A percentile compares a stretch with the other conserved stretches of the same genome.
phyloP scores from a whole-genome alignment of 2,113 vertebrate species.

The Erythrolamprus reginae region DNA sequence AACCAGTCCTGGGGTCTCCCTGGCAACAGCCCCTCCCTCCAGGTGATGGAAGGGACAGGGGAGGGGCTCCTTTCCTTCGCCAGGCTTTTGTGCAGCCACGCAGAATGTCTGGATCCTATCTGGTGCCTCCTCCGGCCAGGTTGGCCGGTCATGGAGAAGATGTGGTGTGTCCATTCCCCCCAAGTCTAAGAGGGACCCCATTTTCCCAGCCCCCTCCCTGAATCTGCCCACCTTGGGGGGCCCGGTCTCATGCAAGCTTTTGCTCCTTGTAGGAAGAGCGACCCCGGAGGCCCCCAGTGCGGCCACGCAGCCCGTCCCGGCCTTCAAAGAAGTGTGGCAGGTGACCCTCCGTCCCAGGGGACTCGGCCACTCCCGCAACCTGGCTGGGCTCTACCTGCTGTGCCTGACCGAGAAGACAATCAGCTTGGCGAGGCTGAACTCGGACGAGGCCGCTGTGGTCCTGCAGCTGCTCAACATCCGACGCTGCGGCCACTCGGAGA shows the following conservation, averaged over 20 bases:
- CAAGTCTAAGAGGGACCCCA: background rate
- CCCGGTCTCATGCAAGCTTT: background rate
- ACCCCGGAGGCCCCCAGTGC: background rate
- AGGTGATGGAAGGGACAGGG: background rate
- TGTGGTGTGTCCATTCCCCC: background rate
- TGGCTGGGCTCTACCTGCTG: constrained; percentile 77
- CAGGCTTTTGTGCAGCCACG: too few relatives aligned
- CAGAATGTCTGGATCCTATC: too few relatives aligned
- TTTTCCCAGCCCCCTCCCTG: background rate
- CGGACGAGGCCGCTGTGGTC: constrained; percentile 74
- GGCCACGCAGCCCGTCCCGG: constrained; percentile 66
- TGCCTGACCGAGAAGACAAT: constrained; percentile 77
- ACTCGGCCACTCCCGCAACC: constrained; percentile 73
- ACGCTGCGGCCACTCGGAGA: constrained; percentile 86
- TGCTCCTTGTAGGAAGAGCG: background rate
- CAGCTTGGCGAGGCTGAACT: constrained; percentile 76
- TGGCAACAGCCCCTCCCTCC: background rate
- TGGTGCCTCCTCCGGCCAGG: too few relatives aligned
- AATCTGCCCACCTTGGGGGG: background rate
- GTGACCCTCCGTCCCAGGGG: constrained; percentile 82
- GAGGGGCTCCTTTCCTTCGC: too few relatives aligned
- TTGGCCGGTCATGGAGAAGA: background rate
- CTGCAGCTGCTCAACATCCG: constrained; percentile 88
- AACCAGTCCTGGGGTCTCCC: background rate
- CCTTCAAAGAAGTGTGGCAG: constrained; percentile 84